Evolutionary conservation across 2,113 vertebrate genomes (phyloP).

Genomic region (Chrysochloris asiatica): DNA sequence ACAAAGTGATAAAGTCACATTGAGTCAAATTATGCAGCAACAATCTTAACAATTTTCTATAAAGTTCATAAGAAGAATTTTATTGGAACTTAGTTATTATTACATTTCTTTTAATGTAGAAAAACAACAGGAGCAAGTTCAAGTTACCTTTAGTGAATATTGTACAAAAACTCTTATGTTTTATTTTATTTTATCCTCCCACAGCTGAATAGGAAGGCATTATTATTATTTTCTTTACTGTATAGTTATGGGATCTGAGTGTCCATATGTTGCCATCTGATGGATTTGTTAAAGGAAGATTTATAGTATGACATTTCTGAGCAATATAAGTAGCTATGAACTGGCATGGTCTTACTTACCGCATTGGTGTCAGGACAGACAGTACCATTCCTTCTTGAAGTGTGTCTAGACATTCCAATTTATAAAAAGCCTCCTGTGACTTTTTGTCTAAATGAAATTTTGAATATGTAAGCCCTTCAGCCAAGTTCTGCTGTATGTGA

Average conservation of each 20-base stretch:
- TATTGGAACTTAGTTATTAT: background rate
- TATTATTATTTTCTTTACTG: background rate
- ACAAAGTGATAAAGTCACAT: background rate
- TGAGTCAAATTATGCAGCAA: background rate
- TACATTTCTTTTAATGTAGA: background rate
- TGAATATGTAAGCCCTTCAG: too few relatives aligned
- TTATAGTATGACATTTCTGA: too few relatives aligned
- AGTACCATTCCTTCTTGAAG: too few relatives aligned
- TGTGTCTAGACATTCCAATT: too few relatives aligned
- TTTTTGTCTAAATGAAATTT: too few relatives aligned
- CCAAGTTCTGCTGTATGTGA: too few relatives aligned
- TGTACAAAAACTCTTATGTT: too few relatives aligned
- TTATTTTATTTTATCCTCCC: constrained; percentile 4
- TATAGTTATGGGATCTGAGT: background rate
- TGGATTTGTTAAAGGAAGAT: background rate
- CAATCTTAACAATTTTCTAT: accelerated
- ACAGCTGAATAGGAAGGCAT: background rate
- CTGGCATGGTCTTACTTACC: too few relatives aligned
- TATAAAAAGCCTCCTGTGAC: too few relatives aligned
- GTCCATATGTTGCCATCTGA: background rate
- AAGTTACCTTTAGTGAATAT: background rate
- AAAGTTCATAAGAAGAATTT: accelerated
- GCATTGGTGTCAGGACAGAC: too few relatives aligned
- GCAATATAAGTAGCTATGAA: too few relatives aligned
- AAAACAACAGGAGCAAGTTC: background rate